Evolutionary conservation across 2,888 invertebrate species (phyloP).

Genomic region (Lysandra coridon): DNA sequence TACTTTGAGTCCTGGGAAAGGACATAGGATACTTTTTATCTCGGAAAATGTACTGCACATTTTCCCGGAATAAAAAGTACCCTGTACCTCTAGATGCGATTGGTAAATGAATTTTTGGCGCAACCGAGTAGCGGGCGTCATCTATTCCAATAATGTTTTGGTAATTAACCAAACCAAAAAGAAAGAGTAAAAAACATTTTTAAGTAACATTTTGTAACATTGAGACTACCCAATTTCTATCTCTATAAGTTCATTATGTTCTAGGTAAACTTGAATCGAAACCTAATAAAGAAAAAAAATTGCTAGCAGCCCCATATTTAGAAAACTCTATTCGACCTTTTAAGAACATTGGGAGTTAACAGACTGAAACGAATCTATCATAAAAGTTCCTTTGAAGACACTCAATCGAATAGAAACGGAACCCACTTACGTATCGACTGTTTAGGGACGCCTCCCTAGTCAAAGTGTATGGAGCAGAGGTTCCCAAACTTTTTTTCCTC

Average conservation of each 20-base stretch:
- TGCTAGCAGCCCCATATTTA: neutral
- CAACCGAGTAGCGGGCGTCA: no score
- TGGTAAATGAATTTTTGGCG: no score
- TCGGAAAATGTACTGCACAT: no score
- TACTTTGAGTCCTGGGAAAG: no score
- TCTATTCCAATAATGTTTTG: no score
- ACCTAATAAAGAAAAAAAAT: neutral
- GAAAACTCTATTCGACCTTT: neutral
- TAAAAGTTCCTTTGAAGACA: neutral
- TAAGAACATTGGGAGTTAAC: neutral
- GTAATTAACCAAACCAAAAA: no score
- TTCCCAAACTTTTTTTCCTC: no score
- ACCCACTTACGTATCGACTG: conserved; percentile 28
- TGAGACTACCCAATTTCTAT: neutral
- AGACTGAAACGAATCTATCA: conserved; percentile 17
- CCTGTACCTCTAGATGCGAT: no score
- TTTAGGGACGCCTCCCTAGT: conserved; percentile 30
- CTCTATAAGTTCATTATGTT: neutral
- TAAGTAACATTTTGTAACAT: no score
- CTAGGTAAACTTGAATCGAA: neutral
- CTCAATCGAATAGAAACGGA: conserved; percentile 2
- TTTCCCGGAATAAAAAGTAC: no score
- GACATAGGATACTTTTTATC: no score
- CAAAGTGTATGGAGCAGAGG: conserved; percentile 1
- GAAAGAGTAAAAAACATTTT: no score